Evolutionary conservation across 2,113 vertebrate genomes (phyloP), one percentile per base, ranked within the genome.

Genomic region (Mus spicilegus): DNA sequence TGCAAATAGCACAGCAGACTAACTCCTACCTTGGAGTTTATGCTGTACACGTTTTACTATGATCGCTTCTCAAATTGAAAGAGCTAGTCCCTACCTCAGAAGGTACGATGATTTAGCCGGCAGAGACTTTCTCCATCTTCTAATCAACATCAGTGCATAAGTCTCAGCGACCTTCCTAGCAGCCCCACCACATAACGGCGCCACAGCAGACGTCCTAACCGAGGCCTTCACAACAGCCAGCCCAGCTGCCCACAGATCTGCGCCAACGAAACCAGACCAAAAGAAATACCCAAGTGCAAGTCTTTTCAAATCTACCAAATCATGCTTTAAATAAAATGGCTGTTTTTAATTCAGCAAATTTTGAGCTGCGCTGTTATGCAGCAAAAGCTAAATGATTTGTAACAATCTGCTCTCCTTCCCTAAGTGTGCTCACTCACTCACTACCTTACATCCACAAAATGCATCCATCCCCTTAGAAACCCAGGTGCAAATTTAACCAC

Each of bases 401-500:
- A 88, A 70, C 26, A 72, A 12, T 91, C 69, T 75, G 7, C 17
- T 69, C 14, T 51, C 26, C 73, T n/a, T 30, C 26, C 63, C 46
- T 17, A 7, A 33, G 30, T 10, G 26, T 24, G 46, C n/a, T 49
- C 28, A 67, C 10, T 7, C 10, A 81, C 16, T 91, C 5, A 19
- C 5, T 4, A 51, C 46, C 7, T 69, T 63, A 13, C 5, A 11
- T 14, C 87, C n/a, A 78, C 78, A 86, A 86, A 91, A 69, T 86
- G 54, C 54, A 42, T 26, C 33, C 54, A 42, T 26, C 33, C 76
- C 76, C 95, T 93, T 93, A 39, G 75, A 81, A 95, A 84, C 36
- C 17, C 51, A 85, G 70, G 69, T 39, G 93, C 56, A 95, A 87
- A 90, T 39, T 78, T 56, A 92, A 76, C 39, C 17, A 93, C 56